phyloP scores from a whole-genome alignment of 2,113 vertebrate species.

The Pteropus alecto region DNA sequence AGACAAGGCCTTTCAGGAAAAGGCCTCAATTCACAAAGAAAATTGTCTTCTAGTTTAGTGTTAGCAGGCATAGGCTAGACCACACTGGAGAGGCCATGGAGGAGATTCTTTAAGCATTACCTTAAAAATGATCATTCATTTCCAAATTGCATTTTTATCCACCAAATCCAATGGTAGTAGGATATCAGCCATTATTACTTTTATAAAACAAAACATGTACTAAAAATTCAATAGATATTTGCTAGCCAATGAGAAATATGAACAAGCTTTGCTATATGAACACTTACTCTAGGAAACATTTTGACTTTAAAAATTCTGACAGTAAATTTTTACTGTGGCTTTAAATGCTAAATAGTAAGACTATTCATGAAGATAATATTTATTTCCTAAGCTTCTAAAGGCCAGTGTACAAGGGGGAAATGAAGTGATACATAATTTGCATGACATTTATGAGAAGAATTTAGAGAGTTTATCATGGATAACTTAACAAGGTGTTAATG shows the following conservation, averaged over 20 bases:
- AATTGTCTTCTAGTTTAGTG: not conserved
- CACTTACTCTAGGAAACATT: not conserved
- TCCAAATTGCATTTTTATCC: not conserved
- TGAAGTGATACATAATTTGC: slow-evolving; percentile 34
- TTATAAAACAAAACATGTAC: not conserved
- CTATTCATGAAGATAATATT: not conserved
- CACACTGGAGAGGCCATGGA: not conserved
- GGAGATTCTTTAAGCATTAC: not conserved
- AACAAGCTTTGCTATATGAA: not conserved
- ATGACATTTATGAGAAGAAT: not conserved
- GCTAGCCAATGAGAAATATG: not conserved
- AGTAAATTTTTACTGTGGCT: not conserved
- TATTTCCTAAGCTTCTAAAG: slow-evolving; percentile 24
- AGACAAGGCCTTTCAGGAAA: not conserved
- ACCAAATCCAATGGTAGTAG: not conserved
- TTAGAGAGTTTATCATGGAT: slow-evolving; percentile 24
- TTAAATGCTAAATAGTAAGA: not conserved
- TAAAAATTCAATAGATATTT: not conserved
- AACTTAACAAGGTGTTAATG: slow-evolving; percentile 60
- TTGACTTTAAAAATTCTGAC: not conserved
- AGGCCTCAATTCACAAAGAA: not conserved
- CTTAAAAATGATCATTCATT: not conserved
- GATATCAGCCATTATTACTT: not conserved
- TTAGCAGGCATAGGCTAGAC: not conserved
- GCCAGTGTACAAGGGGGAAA: not conserved